Evolutionary conservation across 1,140 invertebrate genomes (phyloP).

Genomic region (Aphaenogaster ashmeadi): DNA sequence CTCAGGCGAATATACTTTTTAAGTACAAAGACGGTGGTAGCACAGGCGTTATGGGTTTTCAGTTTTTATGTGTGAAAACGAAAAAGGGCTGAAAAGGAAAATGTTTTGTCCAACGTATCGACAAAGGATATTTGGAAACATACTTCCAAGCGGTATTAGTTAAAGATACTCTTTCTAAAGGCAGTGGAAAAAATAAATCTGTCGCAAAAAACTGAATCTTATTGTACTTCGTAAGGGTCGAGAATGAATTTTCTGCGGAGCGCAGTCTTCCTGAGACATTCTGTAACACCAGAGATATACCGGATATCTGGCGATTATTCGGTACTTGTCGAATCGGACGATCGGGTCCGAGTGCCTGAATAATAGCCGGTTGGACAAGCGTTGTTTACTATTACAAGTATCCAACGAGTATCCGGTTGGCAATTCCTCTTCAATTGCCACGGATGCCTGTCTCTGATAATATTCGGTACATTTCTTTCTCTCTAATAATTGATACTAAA

Average conservation of each 20-base stretch:
- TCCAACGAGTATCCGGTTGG: not conserved
- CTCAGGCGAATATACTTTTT: slow-evolving; percentile 81
- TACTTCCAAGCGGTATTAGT: slow-evolving; percentile 46
- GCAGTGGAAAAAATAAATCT: slow-evolving; percentile 32
- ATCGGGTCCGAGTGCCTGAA: slow-evolving; percentile 8
- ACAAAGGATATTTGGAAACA: slow-evolving; percentile 32
- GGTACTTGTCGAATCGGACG: slow-evolving; percentile 46
- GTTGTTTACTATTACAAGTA: slow-evolving; percentile 28
- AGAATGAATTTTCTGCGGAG: slow-evolving; percentile 75
- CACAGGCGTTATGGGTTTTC: slow-evolving; percentile 68
- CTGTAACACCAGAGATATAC: slow-evolving; percentile 55
- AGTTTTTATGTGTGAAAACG: slow-evolving; percentile 65
- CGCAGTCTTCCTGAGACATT: slow-evolving; percentile 72
- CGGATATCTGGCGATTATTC: slow-evolving; percentile 75
- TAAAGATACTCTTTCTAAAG: slow-evolving; percentile 31
- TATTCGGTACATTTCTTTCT: slow-evolving; percentile 47
- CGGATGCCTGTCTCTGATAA: slow-evolving; percentile 11
- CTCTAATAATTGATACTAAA: slow-evolving; percentile 58
- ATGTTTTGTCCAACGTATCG: slow-evolving; percentile 1
- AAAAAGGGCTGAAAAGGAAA: slow-evolving; percentile 6
- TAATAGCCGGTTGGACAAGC: slow-evolving; percentile 18
- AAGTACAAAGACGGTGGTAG: slow-evolving; percentile 82
- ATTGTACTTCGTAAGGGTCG: slow-evolving; percentile 44
- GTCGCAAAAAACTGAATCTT: slow-evolving; percentile 51
- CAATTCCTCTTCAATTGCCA: not conserved